Conservation (phyloP, 2,888 invertebrate genomes). For the Ochropacha duplaris region DNA sequence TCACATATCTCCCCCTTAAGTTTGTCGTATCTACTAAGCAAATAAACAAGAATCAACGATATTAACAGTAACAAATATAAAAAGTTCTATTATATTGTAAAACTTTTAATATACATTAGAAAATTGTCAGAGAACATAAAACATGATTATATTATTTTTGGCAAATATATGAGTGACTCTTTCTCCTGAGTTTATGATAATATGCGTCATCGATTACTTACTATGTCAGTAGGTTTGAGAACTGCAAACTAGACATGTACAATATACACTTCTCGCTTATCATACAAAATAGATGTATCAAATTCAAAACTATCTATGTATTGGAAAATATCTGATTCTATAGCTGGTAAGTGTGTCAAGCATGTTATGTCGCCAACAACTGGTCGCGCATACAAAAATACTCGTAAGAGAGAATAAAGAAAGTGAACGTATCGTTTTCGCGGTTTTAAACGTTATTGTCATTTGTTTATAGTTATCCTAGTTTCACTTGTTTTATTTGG, state of each 20-base stretch:
- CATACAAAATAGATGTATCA: conserved; percentile 1
- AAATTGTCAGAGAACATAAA: not conserved
- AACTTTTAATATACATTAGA: not conserved
- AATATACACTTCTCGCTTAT: conserved; percentile 24
- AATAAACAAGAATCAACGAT: too few species aligned
- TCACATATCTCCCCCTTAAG: too few species aligned
- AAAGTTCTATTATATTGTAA: too few species aligned
- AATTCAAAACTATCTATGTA: conserved; percentile 32
- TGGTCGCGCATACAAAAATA: conserved; percentile 61
- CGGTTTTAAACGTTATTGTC: conserved; percentile 23
- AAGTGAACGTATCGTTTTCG: conserved; percentile 55
- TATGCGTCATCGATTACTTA: conserved; percentile 39
- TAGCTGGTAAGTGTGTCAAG: conserved; percentile 46
- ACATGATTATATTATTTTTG: conserved; percentile 8
- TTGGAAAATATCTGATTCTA: conserved; percentile 10
- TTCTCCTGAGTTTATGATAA: conserved; percentile 38
- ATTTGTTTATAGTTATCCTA: conserved; percentile 22
- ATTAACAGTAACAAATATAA: too few species aligned
- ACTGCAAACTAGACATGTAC: conserved; percentile 12
- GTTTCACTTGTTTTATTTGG: not conserved
- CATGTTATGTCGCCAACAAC: conserved; percentile 37
- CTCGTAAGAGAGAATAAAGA: conserved; percentile 53
- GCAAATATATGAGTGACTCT: conserved; percentile 44
- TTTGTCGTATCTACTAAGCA: too few species aligned
- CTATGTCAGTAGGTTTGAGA: conserved; percentile 12